phyloP scores from a whole-genome alignment of 2,797 vertebrate genomes.

The Varecia variegata region DNA sequence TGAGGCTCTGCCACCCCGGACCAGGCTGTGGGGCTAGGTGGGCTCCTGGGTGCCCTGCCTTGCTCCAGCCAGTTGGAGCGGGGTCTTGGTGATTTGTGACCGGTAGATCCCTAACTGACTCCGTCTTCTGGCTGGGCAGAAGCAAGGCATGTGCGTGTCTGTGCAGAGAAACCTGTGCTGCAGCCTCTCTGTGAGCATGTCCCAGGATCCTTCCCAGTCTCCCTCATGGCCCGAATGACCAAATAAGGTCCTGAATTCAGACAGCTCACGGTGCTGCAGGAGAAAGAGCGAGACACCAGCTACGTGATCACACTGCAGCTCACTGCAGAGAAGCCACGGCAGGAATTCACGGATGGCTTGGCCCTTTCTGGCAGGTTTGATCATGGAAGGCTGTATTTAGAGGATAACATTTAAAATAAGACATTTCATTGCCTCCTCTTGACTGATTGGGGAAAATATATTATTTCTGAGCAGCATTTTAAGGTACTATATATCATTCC shows the following conservation, averaged over 20 bases:
- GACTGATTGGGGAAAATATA: neutral
- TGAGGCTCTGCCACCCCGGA: neutral
- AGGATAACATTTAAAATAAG: neutral
- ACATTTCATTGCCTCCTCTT: neutral
- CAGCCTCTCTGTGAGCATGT: fast-evolving
- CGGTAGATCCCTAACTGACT: neutral
- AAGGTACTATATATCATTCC: neutral
- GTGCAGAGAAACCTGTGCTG: neutral
- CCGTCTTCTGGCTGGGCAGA: neutral
- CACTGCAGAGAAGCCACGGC: neutral
- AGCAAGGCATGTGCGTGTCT: fast-evolving
- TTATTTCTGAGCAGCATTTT: neutral
- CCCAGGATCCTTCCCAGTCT: neutral
- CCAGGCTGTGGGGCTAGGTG: fast-evolving
- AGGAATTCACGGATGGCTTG: neutral
- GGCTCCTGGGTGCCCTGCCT: no score
- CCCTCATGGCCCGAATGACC: neutral
- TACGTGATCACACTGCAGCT: fast-evolving
- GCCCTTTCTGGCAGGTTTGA: neutral
- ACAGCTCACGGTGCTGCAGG: fast-evolving
- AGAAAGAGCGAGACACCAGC: neutral
- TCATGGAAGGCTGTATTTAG: neutral
- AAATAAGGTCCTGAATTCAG: neutral
- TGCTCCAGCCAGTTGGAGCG: no score
- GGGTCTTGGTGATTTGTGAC: neutral